Percentiles rank a stretch among this genome's conserved stretches.
Evolutionary conservation across 2,113 vertebrate species (phyloP).

Genomic region (Perca fluviatilis): DNA sequence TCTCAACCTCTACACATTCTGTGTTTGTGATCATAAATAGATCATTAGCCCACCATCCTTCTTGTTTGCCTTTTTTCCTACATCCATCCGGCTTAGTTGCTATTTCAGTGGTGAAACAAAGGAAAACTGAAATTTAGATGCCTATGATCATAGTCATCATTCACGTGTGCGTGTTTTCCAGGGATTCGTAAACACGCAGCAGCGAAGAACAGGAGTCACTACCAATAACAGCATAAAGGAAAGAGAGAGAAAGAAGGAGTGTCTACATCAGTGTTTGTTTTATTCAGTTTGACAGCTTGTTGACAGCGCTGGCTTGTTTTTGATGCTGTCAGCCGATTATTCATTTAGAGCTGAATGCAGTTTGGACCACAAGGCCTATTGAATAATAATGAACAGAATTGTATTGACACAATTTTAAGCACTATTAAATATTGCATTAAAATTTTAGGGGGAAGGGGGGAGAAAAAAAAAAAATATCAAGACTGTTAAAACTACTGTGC

Average conservation of each 20-base stretch:
- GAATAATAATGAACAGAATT: slow-evolving; percentile 74
- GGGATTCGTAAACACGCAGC: slow-evolving; percentile 21
- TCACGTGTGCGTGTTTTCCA: slow-evolving; percentile 30
- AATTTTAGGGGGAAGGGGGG: too few relatives aligned
- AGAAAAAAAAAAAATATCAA: too few relatives aligned
- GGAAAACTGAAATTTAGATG: slow-evolving; percentile 34
- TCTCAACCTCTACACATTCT: background rate
- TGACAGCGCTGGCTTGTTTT: slow-evolving; percentile 70
- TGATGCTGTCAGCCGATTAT: slow-evolving; percentile 74
- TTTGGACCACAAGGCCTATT: slow-evolving; percentile 74
- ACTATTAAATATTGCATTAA: too few relatives aligned
- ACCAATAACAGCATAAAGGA: slow-evolving; percentile 33
- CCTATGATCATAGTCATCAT: slow-evolving; percentile 30
- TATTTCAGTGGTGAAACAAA: slow-evolving; percentile 16
- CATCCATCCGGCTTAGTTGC: background rate
- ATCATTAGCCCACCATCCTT: slow-evolving; percentile 26
- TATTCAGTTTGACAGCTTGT: slow-evolving; percentile 74
- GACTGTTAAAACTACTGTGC: too few relatives aligned
- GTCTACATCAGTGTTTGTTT: slow-evolving; percentile 66
- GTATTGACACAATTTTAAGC: too few relatives aligned
- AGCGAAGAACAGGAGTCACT: slow-evolving; percentile 41
- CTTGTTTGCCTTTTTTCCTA: slow-evolving; percentile 5
- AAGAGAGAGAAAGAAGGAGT: slow-evolving; percentile 11
- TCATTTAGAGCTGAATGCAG: slow-evolving; percentile 74
- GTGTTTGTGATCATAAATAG: slow-evolving; percentile 29